Evolutionary conservation across 2,113 vertebrate species (phyloP), one percentile per base, ranked within the genome.

Genomic region (Mastomys coucha): DNA sequence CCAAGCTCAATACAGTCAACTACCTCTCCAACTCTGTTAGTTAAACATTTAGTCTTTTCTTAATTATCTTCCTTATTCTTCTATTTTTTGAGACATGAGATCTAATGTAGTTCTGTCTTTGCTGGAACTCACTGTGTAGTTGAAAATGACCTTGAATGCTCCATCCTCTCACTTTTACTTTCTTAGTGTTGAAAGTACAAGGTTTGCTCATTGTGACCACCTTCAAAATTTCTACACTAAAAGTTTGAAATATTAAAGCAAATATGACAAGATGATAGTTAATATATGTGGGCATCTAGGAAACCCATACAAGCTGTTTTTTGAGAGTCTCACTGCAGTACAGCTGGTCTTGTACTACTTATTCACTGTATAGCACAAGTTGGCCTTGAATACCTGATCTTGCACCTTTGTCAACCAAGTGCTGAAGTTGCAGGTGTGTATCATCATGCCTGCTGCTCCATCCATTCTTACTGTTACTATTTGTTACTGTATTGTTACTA

Each of bases 11-110:
- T 89, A 89, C 20, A 69, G 10, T 63, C 60, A 89, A 81, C 49
- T 92, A n/a, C 31, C 11, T 75, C 14, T 22, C 20, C 33, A 9
- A n/a, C 45, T 80, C 1, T 72, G 5, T 80, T 78, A 26, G 49
- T 78, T 75, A 49, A 39, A 10, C 28, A 19, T 84, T 26, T 31
- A 63, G 56, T 69, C 45, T 87, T 77, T 96, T 96, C 88, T 92
- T 17, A 70, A 70, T 93, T 9, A 91, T 53, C 58, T 86, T 78
- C 67, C 76, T 93, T 86, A 53, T 89, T 91, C 76, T 45, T 67
- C 39, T 85, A 28, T 42, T 26, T 84, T 39, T 84, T 84, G 24
- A 84, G 58, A 63, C 31, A 17, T 63, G 1, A 42, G 3, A 42
- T 63, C 24, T 84, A 81, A 63, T 63, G 24, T 63, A 84, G 56